Evolutionary conservation across 2,888 invertebrate genomes (phyloP), one percentile per base, ranked within the genome.

Genomic region (Alloplasta piceator): DNA sequence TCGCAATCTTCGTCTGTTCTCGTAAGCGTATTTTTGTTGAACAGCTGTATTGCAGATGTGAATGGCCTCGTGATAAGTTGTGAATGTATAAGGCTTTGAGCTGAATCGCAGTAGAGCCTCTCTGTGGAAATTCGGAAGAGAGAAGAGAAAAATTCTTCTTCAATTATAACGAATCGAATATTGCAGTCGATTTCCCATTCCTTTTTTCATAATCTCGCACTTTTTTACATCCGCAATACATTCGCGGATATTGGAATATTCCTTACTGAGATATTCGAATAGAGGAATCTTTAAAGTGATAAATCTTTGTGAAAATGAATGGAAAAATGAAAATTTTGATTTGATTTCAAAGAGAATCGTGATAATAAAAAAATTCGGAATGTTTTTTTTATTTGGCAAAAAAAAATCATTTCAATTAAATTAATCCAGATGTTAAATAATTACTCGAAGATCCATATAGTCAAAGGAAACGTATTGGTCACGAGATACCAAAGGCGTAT

Each of bases 401-500:
- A 63, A 60, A 41, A 26, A 52, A 46, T 56, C 4, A 52, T 38
- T 38, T 6, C 67, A 67, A n/a, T n/a, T 75, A 50, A 63, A 63
- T 72, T 63, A 63, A 26, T 41, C 41, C 52, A 56, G 26, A 26
- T 26, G 26, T 26, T 26, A n/a, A 12, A 52, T 67, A 83, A 89
- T 91, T 92, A 94, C 94, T 94, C 95, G 92, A 98, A 98, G 93
- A 97, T 95, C 97, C 97, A 98, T 87, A 98, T 95, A 0, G 96
- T 95, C 66, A 98, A 93, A 0, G 96, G 96, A 85, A 94, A 94
- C 85, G 96, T 95, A 85, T 95, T 96, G 52, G 96, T 97, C 0
- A 97, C 95, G 68, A 98, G 92, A 92, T 97, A 97, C 94, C 98
- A 98, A 92, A 97, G 97, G 6, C 98, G 94, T 82, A 98, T 97